These are phyloP conservation scores for Anadara kagoshimensis DNA, from an alignment of 1,140 invertebrate species.

Conservation along the genomic window DNA sequence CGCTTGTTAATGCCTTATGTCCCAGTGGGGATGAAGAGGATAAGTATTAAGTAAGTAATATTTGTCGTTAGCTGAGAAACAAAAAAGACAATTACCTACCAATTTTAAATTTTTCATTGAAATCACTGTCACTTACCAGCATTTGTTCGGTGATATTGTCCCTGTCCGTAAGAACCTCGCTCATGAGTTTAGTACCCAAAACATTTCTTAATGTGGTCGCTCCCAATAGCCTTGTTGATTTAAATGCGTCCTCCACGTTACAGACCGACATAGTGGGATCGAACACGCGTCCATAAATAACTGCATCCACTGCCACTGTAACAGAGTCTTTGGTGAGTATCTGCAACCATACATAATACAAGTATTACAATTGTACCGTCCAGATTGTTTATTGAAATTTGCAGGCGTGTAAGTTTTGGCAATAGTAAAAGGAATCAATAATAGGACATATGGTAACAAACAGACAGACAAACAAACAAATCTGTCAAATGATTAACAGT, in stretches of 20 bases:
- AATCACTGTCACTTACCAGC: conserved; percentile 83
- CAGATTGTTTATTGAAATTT: no score
- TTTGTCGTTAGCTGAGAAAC: no score
- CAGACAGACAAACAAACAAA: no score
- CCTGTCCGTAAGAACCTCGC: conserved; percentile 91
- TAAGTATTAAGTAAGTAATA: no score
- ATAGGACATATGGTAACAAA: no score
- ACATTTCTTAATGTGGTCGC: conserved; percentile 85
- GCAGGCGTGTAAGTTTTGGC: no score
- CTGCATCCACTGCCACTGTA: conserved; percentile 92
- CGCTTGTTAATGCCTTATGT: no score
- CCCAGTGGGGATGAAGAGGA: no score
- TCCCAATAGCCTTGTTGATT: conserved; percentile 75
- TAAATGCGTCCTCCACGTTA: conserved; percentile 96
- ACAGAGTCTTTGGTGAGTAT: conserved; percentile 94
- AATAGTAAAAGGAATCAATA: no score
- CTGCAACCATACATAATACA: conserved; percentile 73
- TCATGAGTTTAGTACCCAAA: conserved; percentile 93
- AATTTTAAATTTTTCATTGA: no score
- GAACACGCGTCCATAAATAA: conserved; percentile 92
- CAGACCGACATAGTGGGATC: conserved; percentile 98
- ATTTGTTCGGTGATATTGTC: conserved; percentile 92
- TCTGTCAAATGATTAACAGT: no score
- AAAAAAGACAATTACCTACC: no score
- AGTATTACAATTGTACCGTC: neutral